Percentiles rank a stretch among this genome's conserved stretches.
These are phyloP conservation scores for Drosophila mayaguana DNA, from an alignment of 2,888 invertebrate species.

Conservation along the genomic window DNA sequence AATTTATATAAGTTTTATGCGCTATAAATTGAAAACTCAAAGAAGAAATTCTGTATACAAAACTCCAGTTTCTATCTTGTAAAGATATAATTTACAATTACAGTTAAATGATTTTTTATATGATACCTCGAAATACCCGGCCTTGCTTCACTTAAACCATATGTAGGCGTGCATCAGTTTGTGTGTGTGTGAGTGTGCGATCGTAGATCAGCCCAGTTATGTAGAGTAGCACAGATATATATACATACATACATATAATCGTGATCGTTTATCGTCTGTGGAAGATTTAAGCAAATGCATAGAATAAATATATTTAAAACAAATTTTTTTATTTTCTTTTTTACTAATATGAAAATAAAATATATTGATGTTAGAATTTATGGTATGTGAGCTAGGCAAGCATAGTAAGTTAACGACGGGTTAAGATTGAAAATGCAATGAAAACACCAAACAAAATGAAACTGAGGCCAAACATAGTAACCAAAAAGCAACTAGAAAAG, in stretches of 20 bases:
- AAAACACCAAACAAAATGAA: constrained; percentile 70
- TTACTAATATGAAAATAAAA: not conserved
- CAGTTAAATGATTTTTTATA: not conserved
- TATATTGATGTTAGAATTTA: constrained; percentile 41
- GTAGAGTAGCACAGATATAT: constrained; percentile 1
- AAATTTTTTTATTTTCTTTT: constrained; percentile 2
- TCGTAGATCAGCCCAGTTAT: constrained; percentile 10
- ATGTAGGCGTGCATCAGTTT: not conserved
- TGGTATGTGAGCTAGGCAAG: constrained; percentile 43
- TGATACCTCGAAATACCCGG: not conserved
- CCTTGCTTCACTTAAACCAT: not conserved
- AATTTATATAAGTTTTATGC: not conserved
- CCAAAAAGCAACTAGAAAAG: constrained; percentile 55
- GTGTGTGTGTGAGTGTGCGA: not conserved
- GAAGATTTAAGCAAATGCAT: constrained; percentile 29
- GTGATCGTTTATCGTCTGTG: constrained; percentile 26
- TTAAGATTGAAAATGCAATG: constrained; percentile 74
- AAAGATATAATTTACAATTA: not conserved
- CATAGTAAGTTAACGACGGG: constrained; percentile 22
- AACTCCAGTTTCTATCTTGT: not conserved
- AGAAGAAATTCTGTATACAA: not conserved
- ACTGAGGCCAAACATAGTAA: constrained; percentile 47
- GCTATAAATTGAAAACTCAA: not conserved
- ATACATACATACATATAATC: constrained; percentile 4
- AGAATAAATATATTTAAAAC: constrained; percentile 17